Conservation (phyloP, 2,113 vertebrate species). For the Galbula dea region DNA sequence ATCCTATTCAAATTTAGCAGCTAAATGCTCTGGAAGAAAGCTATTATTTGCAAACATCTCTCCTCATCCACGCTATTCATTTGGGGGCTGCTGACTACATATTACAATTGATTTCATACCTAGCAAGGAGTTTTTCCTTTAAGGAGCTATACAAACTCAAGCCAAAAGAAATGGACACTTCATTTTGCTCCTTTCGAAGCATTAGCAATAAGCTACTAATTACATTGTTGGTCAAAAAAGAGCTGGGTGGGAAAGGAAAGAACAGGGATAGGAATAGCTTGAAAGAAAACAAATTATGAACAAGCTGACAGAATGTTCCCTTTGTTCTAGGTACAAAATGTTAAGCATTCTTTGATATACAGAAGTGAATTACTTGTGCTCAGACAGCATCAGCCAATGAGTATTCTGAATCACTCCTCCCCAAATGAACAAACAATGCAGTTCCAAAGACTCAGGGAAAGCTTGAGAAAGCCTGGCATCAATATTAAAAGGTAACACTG, state of each 20-base stretch:
- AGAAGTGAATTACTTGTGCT: slow-evolving; percentile 11
- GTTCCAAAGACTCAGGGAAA: background rate
- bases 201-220: background rate
- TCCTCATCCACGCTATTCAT: background rate
- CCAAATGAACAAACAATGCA: background rate
- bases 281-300: slow-evolving; percentile 15
- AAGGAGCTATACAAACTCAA: background rate
- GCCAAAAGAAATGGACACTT: background rate
- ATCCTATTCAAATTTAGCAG: background rate
- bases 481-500: no score
- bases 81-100: background rate
- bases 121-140: background rate
- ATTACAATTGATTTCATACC: background rate
- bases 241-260: background rate
- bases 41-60: background rate
- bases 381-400: background rate
- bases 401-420: slow-evolving; percentile 12
- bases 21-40: background rate
- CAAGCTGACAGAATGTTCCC: slow-evolving; percentile 40
- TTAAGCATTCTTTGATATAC: background rate
- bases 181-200: background rate
- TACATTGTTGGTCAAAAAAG: background rate
- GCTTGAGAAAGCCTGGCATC: background rate
- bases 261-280: background rate
- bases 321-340: slow-evolving; percentile 46